A percentile compares a stretch with the other conserved stretches of the same genome.
Conservation (phyloP, 2,888 invertebrate species). For the Eilema depressum region DNA sequence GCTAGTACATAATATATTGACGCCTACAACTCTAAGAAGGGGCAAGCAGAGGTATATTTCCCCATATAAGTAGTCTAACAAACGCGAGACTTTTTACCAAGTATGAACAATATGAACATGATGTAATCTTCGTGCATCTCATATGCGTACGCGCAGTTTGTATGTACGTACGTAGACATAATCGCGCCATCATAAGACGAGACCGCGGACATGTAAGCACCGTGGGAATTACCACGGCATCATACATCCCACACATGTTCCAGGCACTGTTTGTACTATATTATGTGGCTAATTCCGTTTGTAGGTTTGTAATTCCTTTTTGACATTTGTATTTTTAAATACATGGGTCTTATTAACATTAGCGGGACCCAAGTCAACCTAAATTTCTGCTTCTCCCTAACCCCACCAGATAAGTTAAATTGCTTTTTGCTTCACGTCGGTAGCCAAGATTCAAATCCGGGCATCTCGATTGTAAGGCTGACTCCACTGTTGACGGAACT, state of each 20-base stretch:
- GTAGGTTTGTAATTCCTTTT: neutral
- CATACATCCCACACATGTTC: neutral
- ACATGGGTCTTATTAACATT: too few relatives aligned
- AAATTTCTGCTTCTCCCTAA: too few relatives aligned
- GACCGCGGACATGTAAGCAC: neutral
- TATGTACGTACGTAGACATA: conserved; percentile 7
- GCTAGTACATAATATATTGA: too few relatives aligned
- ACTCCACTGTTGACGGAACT: neutral
- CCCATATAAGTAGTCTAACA: neutral
- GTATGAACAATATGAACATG: neutral
- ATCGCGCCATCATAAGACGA: conserved; percentile 15
- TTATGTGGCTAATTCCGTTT: neutral
- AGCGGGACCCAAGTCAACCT: too few relatives aligned
- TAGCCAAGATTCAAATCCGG: too few relatives aligned
- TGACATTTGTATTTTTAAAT: neutral
- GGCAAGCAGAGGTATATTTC: too few relatives aligned
- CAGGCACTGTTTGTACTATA: neutral
- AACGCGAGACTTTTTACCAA: neutral
- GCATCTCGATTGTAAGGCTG: too few relatives aligned
- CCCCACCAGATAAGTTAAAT: too few relatives aligned
- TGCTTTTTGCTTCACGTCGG: too few relatives aligned
- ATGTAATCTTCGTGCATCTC: conserved; percentile 9
- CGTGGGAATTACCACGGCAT: conserved; percentile 17
- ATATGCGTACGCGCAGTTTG: conserved; percentile 5
- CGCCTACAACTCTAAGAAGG: too few relatives aligned